Conservation (phyloP, 2,888 invertebrate genomes). For the Allolobophora icterica region DNA sequence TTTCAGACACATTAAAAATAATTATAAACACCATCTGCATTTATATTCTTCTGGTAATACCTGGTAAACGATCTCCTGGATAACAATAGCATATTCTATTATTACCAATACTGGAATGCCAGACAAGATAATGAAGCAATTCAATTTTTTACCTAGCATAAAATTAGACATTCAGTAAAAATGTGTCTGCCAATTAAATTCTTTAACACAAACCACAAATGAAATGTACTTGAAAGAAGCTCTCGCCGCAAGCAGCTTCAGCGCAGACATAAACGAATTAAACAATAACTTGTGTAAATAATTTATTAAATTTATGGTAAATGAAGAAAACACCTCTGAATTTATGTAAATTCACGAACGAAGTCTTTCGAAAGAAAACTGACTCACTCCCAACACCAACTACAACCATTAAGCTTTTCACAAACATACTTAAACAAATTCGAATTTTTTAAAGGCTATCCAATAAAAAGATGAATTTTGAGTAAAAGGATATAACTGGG, state of each 20-base stretch:
- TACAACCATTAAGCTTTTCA: neutral
- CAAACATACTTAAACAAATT: neutral
- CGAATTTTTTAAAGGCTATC: neutral
- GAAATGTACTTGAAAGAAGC: neutral
- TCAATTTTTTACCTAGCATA: neutral
- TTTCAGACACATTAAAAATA: neutral
- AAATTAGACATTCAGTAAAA: neutral
- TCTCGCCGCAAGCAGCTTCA: neutral
- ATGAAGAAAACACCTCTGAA: neutral
- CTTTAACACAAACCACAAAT: neutral
- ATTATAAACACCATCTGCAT: neutral
- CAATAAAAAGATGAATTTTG: neutral
- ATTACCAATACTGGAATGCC: conserved; percentile 10
- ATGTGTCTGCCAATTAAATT: neutral
- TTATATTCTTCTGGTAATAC: neutral
- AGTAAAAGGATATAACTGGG: neutral
- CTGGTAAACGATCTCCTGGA: neutral
- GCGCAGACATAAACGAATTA: neutral
- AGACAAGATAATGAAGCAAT: neutral
- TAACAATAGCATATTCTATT: neutral
- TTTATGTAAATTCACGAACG: neutral
- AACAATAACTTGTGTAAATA: neutral
- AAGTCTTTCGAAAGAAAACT: neutral
- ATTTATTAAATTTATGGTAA: neutral
- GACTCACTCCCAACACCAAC: neutral